Evolutionary conservation across 2,113 vertebrate species (phyloP), one percentile per base, ranked within the genome.

Genomic region (Dicentrarchus labrax): DNA sequence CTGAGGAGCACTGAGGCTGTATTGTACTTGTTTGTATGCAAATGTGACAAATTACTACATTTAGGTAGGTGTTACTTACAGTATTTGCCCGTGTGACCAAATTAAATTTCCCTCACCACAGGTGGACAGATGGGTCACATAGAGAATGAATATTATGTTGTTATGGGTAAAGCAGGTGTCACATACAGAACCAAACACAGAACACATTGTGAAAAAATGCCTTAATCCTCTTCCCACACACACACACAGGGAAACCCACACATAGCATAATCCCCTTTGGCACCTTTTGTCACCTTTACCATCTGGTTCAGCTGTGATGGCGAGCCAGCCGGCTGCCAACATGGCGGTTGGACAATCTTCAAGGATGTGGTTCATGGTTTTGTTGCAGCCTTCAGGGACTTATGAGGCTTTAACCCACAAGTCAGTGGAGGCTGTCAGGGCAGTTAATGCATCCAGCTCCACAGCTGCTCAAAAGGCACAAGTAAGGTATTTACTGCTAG

Each of bases 231-330:
- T 5, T 22, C 24, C 48, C 30, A 43, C 56, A 48, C 60, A 67
- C 48, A 15, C 24, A 8, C 54, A 64, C 1, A 68, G 3, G 56
- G 12, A 83, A 11, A 62, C 74, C 3, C 48, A 79, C 73, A 65
- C 74, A 68, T 2, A 6, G 50, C 39, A 64, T 81, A 90, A 84
- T 86, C 84, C 77, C 38, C 83, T 80, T 50, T 86, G 73, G 84
- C 73, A 38, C 54, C 60, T 65, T 59, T 66, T 43, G 54, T 82
- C 70, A 87, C 89, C 86, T 90, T 76, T 83, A 79, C 85, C 85
- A 85, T 88, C 84, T 90, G 88, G 81, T 76, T 65, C 13, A 71
- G 70, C 67, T 78, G 83, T 47, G 72, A 76, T 68, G 85, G 72
- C 3, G 70, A 80, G 78, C 76, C 82, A 83, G 89, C 72, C 50